Evolutionary conservation across 2,113 vertebrate genomes (phyloP), one percentile per base, ranked within the genome.

Genomic region (Leuciscus idus): DNA sequence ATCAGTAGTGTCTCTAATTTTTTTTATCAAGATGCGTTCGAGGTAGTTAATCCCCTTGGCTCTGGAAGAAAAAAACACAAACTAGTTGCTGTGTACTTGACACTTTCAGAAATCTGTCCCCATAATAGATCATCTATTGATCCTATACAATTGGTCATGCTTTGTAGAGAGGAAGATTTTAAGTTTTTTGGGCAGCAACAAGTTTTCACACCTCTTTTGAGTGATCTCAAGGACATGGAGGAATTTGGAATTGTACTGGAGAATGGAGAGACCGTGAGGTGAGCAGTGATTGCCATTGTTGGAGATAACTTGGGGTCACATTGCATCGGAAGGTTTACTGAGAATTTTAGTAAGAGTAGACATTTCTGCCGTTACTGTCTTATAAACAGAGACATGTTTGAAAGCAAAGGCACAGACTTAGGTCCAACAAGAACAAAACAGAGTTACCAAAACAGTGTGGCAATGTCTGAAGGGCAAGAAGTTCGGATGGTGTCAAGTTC

Each of bases 61-160:
- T 48, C 39, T 6, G 39, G 72, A 5, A 74, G 7, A 73, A 66
- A 80, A 62, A 81, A 46, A 28, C 36, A 81, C 59, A 81, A 81
- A n/a, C 59, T 46, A n/a, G 59, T 81, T 39, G 36, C 59, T 48
- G 79, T 66, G 59, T 81, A 64, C 39, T 4, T 48, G 79, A 66
- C 61, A 48, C 61, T 66, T 36, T 62, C n/a, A 46, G 61, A 81
- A 46, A 68, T 68, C 7, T 68, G 17, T 43, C 79, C 61, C 4
- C 62, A 81, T 21, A 81, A 81, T 19, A 81, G 79, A 39, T 66
- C 39, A 12, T 26, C 57, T 46, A 66, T 28, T 62, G 59, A 81
- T 13, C 36, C 59, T 36, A 64, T 64, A 11, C 36, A 81, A 11
- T n/a, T 66, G 7, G 79, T 81, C 11, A 64, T 81, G 59, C 79